Evolutionary conservation across 2,113 vertebrate species (phyloP).

Genomic region (Toxostoma redivivum): DNA sequence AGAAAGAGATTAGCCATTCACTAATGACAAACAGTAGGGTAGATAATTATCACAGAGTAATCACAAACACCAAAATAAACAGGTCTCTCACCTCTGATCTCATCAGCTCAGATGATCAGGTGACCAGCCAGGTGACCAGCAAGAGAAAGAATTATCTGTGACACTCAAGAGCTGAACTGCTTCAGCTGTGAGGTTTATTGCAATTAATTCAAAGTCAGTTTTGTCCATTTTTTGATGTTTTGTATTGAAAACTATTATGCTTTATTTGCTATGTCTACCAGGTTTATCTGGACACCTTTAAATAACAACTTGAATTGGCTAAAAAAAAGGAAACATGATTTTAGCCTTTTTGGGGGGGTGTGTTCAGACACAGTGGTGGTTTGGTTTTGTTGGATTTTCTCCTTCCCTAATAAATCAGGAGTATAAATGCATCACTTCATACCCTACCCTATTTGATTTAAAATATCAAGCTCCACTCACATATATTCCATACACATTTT

Average conservation of each 20-base stretch:
- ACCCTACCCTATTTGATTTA: not conserved
- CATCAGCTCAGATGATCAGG: not conserved
- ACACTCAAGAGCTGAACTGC: not conserved
- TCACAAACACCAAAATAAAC: not conserved
- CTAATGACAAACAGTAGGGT: not conserved
- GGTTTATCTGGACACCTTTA: not conserved
- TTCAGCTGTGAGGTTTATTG: not conserved
- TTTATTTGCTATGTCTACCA: not conserved
- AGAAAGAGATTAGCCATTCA: not conserved
- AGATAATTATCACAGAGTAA: not conserved
- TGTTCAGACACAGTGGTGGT: not conserved
- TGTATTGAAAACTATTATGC: not conserved
- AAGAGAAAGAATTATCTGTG: not conserved
- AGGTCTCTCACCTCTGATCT: not conserved
- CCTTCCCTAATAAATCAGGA: not conserved
- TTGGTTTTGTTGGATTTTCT: not conserved
- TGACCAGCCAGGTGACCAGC: not conserved
- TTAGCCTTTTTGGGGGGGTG: not conserved
- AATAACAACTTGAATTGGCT: not conserved
- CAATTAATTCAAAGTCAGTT: not conserved
- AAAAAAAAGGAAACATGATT: not conserved
- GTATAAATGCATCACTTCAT: not conserved
- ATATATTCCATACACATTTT: not conserved
- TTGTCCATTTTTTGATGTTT: accelerated
- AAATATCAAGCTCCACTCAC: not conserved